Evolutionary conservation across 2,797 vertebrate genomes (phyloP).

Genomic region (Acanthornis magna): DNA sequence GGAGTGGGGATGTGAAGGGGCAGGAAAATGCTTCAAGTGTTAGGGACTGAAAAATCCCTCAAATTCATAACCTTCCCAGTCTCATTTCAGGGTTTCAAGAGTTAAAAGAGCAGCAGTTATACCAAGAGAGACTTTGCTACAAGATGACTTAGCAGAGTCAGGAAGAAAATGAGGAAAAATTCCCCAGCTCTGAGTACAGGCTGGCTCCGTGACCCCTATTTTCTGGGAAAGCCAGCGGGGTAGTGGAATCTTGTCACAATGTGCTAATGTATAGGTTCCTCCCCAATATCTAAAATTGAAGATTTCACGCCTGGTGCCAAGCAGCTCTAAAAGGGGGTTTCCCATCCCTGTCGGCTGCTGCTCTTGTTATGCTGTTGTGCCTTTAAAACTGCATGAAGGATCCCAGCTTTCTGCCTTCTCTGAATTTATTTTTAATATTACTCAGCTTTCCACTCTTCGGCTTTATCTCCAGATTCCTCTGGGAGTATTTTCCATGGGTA

Average conservation of each 20-base stretch:
- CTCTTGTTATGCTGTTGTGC: neutral
- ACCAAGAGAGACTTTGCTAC: neutral
- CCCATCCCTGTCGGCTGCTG: neutral
- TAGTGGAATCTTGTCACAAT: neutral
- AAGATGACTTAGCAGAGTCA: slow-evolving; percentile 24
- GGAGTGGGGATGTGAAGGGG: neutral
- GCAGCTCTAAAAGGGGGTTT: neutral
- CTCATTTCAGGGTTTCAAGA: neutral
- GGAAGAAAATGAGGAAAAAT: slow-evolving; percentile 35
- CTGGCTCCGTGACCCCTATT: neutral
- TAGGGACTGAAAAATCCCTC: fast-evolving
- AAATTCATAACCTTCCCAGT: neutral
- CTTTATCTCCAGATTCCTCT: neutral
- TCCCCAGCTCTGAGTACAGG: neutral
- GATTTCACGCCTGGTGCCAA: neutral
- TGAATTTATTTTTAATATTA: slow-evolving; percentile 35
- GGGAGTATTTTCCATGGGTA: neutral
- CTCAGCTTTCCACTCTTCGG: neutral
- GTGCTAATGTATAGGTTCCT: slow-evolving; percentile 1
- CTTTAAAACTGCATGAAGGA: slow-evolving; percentile 29
- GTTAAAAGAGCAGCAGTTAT: slow-evolving; percentile 15
- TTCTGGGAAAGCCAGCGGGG: slow-evolving; percentile 6
- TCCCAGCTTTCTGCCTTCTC: neutral
- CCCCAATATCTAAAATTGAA: neutral
- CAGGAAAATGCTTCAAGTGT: neutral